A percentile compares a stretch with the other conserved stretches of the same genome.
Evolutionary conservation across 2,888 invertebrate genomes (phyloP).

Genomic region (Synanthedon formicaeformis): DNA sequence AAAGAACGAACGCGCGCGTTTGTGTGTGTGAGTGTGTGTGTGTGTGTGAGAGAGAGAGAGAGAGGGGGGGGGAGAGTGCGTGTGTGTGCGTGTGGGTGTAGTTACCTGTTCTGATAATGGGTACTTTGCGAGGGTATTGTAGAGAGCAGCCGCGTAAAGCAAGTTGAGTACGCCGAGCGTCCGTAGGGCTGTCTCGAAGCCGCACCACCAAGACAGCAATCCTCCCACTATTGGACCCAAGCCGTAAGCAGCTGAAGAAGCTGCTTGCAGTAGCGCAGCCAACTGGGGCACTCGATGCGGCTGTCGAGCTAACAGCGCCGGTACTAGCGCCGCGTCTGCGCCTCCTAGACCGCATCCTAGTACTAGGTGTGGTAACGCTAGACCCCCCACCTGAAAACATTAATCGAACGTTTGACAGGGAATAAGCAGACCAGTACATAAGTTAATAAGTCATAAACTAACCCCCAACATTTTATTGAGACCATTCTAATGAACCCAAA

Average conservation of each 20-base stretch:
- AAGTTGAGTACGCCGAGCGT: constrained; percentile 45
- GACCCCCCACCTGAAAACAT: constrained; percentile 21
- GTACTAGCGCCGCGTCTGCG: constrained; percentile 54
- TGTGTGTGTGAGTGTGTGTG: too few species aligned
- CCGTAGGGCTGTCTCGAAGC: constrained; percentile 42
- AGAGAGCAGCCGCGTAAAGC: constrained; percentile 40
- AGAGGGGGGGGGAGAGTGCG: too few species aligned
- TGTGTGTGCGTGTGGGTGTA: too few species aligned
- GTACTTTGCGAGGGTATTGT: constrained; percentile 27
- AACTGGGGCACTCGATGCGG: constrained; percentile 21
- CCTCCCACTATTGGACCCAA: constrained; percentile 46
- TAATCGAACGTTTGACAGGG: too few species aligned
- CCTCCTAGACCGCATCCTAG: constrained; percentile 52
- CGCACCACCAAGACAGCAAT: constrained; percentile 32
- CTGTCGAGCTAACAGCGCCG: constrained; percentile 32
- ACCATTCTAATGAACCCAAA: too few species aligned
- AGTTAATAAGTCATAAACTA: too few species aligned
- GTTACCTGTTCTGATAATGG: constrained; percentile 44
- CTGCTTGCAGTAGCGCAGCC: constrained; percentile 50
- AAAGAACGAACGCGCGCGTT: too few species aligned
- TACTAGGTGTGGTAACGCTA: constrained; percentile 44
- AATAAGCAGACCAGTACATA: too few species aligned
- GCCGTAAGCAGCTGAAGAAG: constrained; percentile 46
- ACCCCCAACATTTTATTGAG: too few species aligned
- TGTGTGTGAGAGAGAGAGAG: too few species aligned